Conservation (phyloP, 2,797 vertebrate species). For the Morus bassanus region DNA sequence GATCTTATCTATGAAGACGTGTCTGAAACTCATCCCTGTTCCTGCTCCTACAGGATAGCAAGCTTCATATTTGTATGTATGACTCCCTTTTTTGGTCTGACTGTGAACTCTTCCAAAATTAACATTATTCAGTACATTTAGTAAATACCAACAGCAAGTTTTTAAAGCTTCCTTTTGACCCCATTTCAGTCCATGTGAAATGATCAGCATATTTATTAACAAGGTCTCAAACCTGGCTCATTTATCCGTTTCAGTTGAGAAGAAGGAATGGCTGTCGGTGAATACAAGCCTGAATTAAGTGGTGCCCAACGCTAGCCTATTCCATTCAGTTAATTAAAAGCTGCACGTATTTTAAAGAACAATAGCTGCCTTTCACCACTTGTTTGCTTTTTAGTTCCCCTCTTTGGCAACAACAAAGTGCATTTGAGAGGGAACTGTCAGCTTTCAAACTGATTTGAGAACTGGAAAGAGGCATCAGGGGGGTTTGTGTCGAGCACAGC, state of each 20-base stretch:
- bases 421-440: slow-evolving; percentile 42
- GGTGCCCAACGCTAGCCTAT: not conserved
- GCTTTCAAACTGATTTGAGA: slow-evolving; percentile 10
- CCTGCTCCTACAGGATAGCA: not conserved
- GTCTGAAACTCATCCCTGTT: not conserved
- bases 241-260: not conserved
- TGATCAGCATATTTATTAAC: slow-evolving; percentile 37
- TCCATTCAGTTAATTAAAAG: slow-evolving; percentile 54
- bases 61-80: not conserved
- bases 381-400: slow-evolving; percentile 53
- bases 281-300: not conserved
- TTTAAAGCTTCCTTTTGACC: slow-evolving; percentile 41
- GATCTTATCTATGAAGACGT: not conserved
- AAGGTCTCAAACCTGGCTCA: slow-evolving; percentile 16
- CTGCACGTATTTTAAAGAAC: slow-evolving; percentile 18
- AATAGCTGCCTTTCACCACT: slow-evolving; percentile 58
- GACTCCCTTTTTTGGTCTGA: not conserved
- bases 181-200: slow-evolving; percentile 19
- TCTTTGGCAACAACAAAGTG: slow-evolving; percentile 44
- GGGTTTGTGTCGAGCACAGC: slow-evolving; percentile 24
- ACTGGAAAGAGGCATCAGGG: not conserved
- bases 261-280: not conserved
- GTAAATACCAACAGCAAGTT: slow-evolving; percentile 27
- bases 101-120: slow-evolving; percentile 33
- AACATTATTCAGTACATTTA: slow-evolving; percentile 1